phyloP scores from a whole-genome alignment of 2,113 vertebrate genomes.

The Peromyscus californicus region DNA sequence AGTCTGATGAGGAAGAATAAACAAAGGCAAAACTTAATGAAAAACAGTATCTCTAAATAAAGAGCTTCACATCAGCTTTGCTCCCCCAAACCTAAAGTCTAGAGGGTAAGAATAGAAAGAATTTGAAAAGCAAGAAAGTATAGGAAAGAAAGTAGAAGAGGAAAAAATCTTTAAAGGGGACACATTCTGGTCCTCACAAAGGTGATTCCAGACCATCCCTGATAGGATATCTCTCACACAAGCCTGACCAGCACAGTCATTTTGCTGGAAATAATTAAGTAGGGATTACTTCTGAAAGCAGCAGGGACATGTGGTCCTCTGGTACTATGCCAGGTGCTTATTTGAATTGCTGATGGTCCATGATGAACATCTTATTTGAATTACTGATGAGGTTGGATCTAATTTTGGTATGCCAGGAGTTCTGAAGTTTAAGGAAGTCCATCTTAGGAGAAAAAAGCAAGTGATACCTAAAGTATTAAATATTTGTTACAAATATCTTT shows the following conservation, averaged over 20 bases:
- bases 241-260: neutral
- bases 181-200: neutral
- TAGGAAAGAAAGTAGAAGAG: neutral
- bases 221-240: neutral
- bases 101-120: neutral
- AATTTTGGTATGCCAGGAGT: constrained; percentile 61
- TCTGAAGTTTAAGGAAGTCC: constrained; percentile 69
- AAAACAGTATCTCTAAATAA: neutral
- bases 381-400: constrained; percentile 66
- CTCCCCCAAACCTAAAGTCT: neutral
- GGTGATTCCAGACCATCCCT: neutral
- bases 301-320: constrained; percentile 5
- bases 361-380: constrained; percentile 77
- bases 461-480: constrained; percentile 36
- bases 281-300: constrained; percentile 25
- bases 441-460: constrained; percentile 30
- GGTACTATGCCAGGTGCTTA: constrained; percentile 61
- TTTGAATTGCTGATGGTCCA: constrained; percentile 75
- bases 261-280: constrained; percentile 52
- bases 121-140: constrained; percentile 35
- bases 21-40: constrained; percentile 21
- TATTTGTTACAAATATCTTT: constrained; percentile 43
- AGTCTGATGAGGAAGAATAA: neutral
- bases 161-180: neutral
- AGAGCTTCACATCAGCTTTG: neutral